These are phyloP conservation scores for Varecia variegata DNA, from an alignment of 2,797 vertebrate species.

Conservation along the genomic window DNA sequence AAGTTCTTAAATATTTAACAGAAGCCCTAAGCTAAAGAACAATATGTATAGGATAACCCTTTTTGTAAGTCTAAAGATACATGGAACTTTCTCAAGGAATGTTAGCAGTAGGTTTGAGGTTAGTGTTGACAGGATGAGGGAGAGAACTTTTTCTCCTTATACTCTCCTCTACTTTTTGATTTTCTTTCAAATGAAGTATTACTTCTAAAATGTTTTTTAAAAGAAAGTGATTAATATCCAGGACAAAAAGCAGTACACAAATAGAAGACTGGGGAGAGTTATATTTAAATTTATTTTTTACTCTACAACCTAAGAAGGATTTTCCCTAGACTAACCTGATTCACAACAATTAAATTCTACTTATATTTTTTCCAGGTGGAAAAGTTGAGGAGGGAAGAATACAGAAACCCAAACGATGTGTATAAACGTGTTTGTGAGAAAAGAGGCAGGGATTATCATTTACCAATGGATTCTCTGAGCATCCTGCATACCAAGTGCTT, in stretches of 20 bases:
- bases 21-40: background rate
- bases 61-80: background rate
- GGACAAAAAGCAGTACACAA: background rate
- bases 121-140: background rate
- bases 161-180: background rate
- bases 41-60: background rate
- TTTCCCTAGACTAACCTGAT: background rate
- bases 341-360: background rate
- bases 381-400: background rate
- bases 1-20: background rate
- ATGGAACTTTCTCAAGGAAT: background rate
- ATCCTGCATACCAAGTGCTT: background rate
- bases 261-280: background rate
- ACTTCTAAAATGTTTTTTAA: background rate
- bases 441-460: background rate
- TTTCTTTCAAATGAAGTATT: conserved; percentile 34
- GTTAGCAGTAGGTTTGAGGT: too few relatives aligned
- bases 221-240: background rate
- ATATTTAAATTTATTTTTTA: background rate
- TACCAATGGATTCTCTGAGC: background rate
- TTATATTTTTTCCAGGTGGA: background rate
- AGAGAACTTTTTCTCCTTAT: background rate
- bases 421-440: background rate
- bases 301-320: background rate
- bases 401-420: background rate